Conservation (phyloP, 2,888 invertebrate genomes). For the Chaetogeoica ovagalla region DNA sequence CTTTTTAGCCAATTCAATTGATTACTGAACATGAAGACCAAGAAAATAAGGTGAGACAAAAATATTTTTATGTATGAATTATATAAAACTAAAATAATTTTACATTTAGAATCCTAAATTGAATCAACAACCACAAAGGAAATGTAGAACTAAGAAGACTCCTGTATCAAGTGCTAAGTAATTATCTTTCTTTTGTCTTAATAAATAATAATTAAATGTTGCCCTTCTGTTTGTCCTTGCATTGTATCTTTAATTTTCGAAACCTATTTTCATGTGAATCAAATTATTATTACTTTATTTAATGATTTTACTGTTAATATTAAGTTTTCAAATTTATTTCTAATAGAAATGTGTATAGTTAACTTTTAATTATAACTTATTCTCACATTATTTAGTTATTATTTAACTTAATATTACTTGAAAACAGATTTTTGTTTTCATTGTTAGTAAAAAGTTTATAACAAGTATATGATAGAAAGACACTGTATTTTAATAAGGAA, state of each 20-base stretch:
- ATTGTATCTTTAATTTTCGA: too few species aligned
- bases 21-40: not conserved
- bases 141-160: constrained; percentile 22
- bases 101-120: not conserved
- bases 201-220: not conserved
- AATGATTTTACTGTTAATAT: too few species aligned
- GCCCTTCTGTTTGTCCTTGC: too few species aligned
- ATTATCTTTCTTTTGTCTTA: not conserved
- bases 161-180: constrained; percentile 17
- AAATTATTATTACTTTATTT: too few species aligned
- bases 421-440: too few species aligned
- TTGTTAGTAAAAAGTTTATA: too few species aligned
- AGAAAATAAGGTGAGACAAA: constrained; percentile 37
- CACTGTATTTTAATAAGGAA: too few species aligned
- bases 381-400: too few species aligned
- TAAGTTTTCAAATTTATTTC: too few species aligned
- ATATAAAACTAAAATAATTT: not conserved
- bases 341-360: not conserved
- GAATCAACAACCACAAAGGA: constrained; percentile 1
- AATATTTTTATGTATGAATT: not conserved
- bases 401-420: too few species aligned
- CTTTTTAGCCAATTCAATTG: constrained; percentile 6
- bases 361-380: not conserved
- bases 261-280: too few species aligned
- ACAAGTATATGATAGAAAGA: too few species aligned